These are phyloP conservation scores for Dynastes hyllus DNA, from an alignment of 2,888 invertebrate genomes.

Conservation along the genomic window DNA sequence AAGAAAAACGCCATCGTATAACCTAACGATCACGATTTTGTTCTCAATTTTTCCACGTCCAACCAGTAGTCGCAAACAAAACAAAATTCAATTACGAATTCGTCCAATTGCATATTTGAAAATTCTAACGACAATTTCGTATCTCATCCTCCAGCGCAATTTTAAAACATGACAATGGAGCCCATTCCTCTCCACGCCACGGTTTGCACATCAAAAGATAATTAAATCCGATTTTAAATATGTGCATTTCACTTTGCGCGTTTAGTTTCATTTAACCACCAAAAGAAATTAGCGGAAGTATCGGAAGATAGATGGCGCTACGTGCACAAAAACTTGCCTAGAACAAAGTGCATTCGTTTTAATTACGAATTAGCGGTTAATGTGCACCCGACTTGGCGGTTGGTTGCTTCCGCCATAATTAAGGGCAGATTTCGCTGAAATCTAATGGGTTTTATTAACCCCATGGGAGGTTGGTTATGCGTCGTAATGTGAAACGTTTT, in stretches of 20 bases:
- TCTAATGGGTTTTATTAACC: not conserved
- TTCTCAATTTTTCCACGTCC: not conserved
- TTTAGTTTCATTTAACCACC: not conserved
- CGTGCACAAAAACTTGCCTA: not conserved
- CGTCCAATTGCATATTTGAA: not conserved
- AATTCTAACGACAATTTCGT: not conserved
- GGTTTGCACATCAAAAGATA: not conserved
- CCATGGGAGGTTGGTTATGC: not conserved
- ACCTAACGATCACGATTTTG: not conserved
- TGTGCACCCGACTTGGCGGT: not conserved
- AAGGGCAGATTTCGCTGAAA: not conserved
- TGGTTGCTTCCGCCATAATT: not conserved
- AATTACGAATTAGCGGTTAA: conserved; percentile 22
- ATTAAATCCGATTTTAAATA: conserved; percentile 6
- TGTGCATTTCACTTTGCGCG: not conserved
- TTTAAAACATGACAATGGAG: not conserved
- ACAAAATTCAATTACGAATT: conserved; percentile 2
- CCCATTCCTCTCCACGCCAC: not conserved
- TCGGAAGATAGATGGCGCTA: not conserved
- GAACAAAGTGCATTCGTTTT: conserved; percentile 20
- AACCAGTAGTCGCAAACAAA: not conserved
- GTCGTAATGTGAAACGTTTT: not conserved
- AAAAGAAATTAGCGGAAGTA: not conserved
- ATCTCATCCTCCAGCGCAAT: not conserved
- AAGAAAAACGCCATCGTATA: not conserved